Conservation (phyloP, 2,113 vertebrate species). For the Tympanuchus pallidicinctus region DNA sequence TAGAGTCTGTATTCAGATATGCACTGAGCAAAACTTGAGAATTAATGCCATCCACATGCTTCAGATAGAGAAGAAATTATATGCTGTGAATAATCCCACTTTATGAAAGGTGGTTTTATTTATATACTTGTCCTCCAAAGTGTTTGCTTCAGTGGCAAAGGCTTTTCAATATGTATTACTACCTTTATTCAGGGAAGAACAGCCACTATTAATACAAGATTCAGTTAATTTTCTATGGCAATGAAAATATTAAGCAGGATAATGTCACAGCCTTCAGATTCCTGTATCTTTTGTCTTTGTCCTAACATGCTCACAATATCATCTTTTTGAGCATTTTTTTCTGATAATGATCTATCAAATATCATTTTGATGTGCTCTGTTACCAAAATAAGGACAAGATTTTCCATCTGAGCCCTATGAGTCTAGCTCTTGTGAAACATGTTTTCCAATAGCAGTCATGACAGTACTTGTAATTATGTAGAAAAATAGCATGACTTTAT, state of each 20-base stretch:
- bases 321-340: background rate
- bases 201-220: background rate
- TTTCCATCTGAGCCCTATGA: background rate
- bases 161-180: background rate
- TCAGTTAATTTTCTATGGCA: background rate
- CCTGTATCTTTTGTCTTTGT: background rate
- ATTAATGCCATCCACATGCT: background rate
- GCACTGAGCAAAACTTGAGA: accelerated
- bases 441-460: background rate
- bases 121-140: background rate
- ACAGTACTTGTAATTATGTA: background rate
- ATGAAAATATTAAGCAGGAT: background rate
- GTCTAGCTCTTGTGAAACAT: background rate
- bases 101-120: background rate
- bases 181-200: background rate
- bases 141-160: background rate
- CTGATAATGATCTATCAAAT: accelerated
- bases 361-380: background rate
- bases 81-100: background rate
- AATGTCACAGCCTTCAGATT: background rate
- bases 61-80: background rate
- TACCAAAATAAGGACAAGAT: background rate
- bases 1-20: background rate
- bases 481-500: background rate
- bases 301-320: background rate